These are phyloP conservation scores for Tapirus terrestris DNA, from an alignment of 2,113 vertebrate genomes.

Conservation along the genomic window DNA sequence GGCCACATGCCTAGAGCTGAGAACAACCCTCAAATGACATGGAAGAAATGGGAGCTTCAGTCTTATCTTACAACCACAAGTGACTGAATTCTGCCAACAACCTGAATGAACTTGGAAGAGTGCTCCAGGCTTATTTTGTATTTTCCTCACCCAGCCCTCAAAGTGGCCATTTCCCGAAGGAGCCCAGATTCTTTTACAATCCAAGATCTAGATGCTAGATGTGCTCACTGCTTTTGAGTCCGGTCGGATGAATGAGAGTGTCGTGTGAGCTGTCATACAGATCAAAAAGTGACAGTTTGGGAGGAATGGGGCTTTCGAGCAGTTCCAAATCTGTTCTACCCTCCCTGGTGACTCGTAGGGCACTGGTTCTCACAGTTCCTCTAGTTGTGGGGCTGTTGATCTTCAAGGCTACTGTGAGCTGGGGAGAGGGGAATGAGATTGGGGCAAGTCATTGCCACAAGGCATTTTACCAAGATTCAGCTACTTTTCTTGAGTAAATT, in stretches of 20 bases:
- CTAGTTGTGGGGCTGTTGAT: background rate
- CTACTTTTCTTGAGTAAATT: conserved; percentile 31
- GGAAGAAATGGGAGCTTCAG: background rate
- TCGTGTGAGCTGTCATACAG: background rate
- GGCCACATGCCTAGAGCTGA: background rate
- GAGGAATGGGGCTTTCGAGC: background rate
- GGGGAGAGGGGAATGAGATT: background rate
- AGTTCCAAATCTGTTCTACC: background rate
- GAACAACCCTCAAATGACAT: background rate
- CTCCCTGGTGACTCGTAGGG: background rate
- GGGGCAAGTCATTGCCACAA: background rate
- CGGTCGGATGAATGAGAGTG: background rate
- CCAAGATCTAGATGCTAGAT: background rate
- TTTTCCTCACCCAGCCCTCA: background rate
- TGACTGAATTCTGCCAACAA: background rate
- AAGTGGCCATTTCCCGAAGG: background rate
- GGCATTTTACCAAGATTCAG: background rate
- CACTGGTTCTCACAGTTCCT: background rate
- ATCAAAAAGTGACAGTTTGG: background rate
- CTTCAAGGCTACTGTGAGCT: background rate
- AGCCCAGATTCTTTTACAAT: background rate
- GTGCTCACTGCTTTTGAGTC: background rate
- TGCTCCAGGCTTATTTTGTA: background rate
- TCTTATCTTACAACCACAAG: background rate
- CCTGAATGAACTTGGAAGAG: background rate